These are phyloP conservation scores for Gallinago media DNA, from an alignment of 2,113 vertebrate species.

Conservation along the genomic window DNA sequence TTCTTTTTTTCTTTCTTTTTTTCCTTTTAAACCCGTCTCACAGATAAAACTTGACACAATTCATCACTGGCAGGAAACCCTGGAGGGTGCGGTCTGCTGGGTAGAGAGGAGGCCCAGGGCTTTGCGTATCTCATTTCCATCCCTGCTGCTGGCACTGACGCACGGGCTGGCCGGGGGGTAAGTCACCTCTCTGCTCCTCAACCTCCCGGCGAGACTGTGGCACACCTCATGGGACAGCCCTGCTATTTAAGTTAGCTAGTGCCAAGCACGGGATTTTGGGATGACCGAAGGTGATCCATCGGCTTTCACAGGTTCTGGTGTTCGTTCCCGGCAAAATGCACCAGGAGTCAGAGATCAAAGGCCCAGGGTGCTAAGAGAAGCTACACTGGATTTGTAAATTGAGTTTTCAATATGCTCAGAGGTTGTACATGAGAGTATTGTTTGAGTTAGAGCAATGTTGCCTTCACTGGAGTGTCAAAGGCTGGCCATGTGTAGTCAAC, in stretches of 20 bases:
- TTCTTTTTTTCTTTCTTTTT: not conserved
- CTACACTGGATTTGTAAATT: not conserved
- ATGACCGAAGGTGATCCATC: fast-evolving
- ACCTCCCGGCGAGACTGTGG: not conserved
- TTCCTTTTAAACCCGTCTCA: not conserved
- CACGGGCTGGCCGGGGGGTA: not conserved
- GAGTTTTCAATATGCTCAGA: not conserved
- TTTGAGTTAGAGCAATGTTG: not conserved
- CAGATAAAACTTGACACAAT: slow-evolving; percentile 6
- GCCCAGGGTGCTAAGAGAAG: not conserved
- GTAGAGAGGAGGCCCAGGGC: not conserved
- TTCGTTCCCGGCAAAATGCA: fast-evolving
- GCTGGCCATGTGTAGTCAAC: not conserved
- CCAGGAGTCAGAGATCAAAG: not conserved
- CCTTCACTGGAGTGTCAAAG: not conserved
- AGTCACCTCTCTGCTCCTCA: not conserved
- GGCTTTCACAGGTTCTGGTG: not conserved
- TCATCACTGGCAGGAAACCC: not conserved
- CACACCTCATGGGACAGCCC: not conserved
- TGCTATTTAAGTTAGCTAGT: not conserved
- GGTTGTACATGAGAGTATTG: not conserved
- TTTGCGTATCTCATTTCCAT: not conserved
- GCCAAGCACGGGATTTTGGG: fast-evolving
- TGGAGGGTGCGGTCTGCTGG: not conserved
- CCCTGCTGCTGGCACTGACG: not conserved